Conservation (phyloP, 2,113 vertebrate genomes). For the Nesospiza acunhae region DNA sequence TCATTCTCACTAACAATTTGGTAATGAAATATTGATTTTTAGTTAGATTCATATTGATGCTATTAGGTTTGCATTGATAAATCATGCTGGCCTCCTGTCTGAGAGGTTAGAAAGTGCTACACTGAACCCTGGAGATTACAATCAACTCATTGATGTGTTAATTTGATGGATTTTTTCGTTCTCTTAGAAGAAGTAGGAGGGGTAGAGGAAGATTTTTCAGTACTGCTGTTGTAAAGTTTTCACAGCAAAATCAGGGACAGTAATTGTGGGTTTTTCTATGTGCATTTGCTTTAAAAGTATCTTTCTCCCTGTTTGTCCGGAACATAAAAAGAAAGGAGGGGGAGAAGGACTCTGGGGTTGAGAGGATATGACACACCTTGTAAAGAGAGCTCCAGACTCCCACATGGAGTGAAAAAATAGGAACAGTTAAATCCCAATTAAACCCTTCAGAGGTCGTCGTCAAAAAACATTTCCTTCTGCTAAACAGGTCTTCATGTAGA, state of each 20-base stretch:
- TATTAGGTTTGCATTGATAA: slow-evolving; percentile 99
- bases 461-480: background rate
- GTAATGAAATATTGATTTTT: slow-evolving; percentile 99
- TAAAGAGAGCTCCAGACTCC: slow-evolving; percentile 52
- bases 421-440: slow-evolving; percentile 47
- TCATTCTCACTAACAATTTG: slow-evolving; percentile 99
- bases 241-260: slow-evolving; percentile 73
- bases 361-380: slow-evolving; percentile 68
- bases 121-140: slow-evolving; percentile 93
- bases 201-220: slow-evolving; percentile 77
- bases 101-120: slow-evolving; percentile 87
- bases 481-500: background rate
- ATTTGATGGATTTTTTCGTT: slow-evolving; percentile 98
- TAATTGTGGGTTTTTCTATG: slow-evolving; percentile 59
- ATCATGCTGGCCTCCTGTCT: slow-evolving; percentile 95
- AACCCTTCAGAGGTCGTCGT: background rate
- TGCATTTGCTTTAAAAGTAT: slow-evolving; percentile 30
- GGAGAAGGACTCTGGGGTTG: background rate
- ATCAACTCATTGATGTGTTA: slow-evolving; percentile 99
- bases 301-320: slow-evolving; percentile 30
- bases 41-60: slow-evolving; percentile 99
- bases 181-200: slow-evolving; percentile 84
- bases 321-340: slow-evolving; percentile 27
- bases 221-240: slow-evolving; percentile 75
- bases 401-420: slow-evolving; percentile 30